Base-by-base conservation (phyloP, 2,113 vertebrate species). In the Phylloscopus trochiloides region DNA sequence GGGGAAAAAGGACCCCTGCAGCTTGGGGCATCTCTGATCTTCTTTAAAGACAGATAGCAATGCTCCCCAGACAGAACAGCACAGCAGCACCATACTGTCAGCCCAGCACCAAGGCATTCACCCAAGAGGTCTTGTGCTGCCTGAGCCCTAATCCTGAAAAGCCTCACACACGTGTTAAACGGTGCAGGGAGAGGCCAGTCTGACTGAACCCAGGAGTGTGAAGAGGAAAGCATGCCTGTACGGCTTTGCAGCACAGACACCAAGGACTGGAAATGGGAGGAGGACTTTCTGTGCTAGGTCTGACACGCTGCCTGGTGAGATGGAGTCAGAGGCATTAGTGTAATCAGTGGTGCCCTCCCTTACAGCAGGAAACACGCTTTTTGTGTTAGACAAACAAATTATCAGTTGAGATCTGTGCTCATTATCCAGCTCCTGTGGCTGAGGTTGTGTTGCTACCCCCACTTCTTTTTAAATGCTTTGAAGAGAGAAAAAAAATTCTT, bases 311-410 rank as follows among this genome's bases (percentile, higher is more conserved):
- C 59, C 51, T 51, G 28, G 55, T 19, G 51, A 90, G 59, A 84
- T 7, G 54, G 79, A 62, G 58, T 42, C 52, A 52, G 21, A 85
- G 40, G 74, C 67, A 58, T 83, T 57, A 67, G 51, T 25, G 61
- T 31, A 85, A 48, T 65, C 43, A 87, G 59, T 0, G 0, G 38
- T 61, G 62, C 78, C 71, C 76, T 79, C 62, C 31, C 57, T 75
- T 71, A 26, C 0, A 84, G 76, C 58, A 68, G 73, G 70, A 95
- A 94, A 94, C 68, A 70, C 0, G 12, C 61, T 62, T 73, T 61
- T 40, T 34, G 34, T 61, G 34, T 72, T 86, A 86, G 66, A 76
- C 66, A 95, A 94, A 97, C 92, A 90, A 90, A 93, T 96, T 93
- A 90, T 82, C 57, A 61, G 80, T 31, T 0, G 0, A 74, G 66